A percentile compares a stretch with the other conserved stretches of the same genome.
Conservation (phyloP, 2,113 vertebrate genomes). For the Triplophysa tibetana region DNA sequence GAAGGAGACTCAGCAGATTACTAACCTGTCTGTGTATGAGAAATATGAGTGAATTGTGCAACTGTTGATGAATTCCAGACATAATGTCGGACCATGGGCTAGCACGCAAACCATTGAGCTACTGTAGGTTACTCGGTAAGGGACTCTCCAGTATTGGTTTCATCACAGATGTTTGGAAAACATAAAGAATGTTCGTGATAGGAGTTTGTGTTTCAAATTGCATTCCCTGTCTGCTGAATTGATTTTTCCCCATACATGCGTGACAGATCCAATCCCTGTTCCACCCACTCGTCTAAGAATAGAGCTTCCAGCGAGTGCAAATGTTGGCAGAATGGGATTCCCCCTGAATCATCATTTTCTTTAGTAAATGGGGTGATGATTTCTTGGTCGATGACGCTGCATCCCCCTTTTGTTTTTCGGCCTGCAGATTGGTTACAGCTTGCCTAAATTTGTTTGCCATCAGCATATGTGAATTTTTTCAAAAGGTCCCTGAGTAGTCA, state of each 20-base stretch:
- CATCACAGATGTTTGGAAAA: background rate
- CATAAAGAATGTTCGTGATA: background rate
- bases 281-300: background rate
- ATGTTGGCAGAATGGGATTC: background rate
- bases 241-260: background rate
- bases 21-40: background rate
- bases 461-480: background rate
- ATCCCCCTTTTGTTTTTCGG: background rate
- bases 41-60: constrained; percentile 5
- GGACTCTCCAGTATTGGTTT: constrained; percentile 16
- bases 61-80: constrained; percentile 5
- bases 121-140: background rate
- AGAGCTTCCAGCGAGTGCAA: background rate
- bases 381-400: background rate
- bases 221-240: background rate
- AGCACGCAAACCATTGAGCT: constrained; percentile 8
- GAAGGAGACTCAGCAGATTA: background rate
- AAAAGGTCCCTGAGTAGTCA: background rate
- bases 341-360: background rate
- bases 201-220: background rate
- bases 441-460: background rate
- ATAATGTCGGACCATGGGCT: background rate
- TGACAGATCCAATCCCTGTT: background rate
- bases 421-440: background rate
- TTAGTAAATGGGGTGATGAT: background rate